Base-by-base conservation (phyloP, 2,113 vertebrate genomes). In the Sisor rabdophorus region DNA sequence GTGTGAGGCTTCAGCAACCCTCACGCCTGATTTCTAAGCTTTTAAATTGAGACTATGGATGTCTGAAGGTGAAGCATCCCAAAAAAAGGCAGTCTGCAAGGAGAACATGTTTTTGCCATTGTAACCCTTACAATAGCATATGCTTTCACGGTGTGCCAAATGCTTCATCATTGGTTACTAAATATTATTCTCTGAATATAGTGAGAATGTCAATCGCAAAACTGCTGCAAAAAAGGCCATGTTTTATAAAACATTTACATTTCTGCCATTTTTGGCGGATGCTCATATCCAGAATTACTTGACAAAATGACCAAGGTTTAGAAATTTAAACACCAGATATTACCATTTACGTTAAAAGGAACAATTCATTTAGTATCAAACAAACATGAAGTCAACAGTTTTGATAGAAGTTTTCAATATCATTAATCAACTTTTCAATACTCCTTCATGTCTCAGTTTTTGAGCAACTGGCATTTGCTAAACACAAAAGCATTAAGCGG, bases 1-100 rank as follows among this genome's bases (percentile, higher is more conserved):
- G 58, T 65, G n/a, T 22, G 55, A 63, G 32, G 69, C 59, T 78
- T 72, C 76, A 48, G 47, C 4, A 9, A 58, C 19, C 50, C 69
- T 71, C 56, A 20, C 53, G 55, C 76, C 55, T 71, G 24, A 11
- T 54, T 65, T 44, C 30, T 32, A 52, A 64, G 28, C 44, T 74
- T 52, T 63, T 19, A 71, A 10, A 4, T 22, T 11, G 22, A 30
- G 59, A 47, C 28, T 47, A 17, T 32, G 22, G 61, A 55, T 78
- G 16, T 15, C 28, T 59, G 12, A 30, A 13, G 40, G 32, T 73
- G 53, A 59, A 59, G 56, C 56, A 60, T 20, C 12, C 22, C 13
- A n/a, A 17, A 20, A 67, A 67, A 65, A 22, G 48, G n/a, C 50
- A 1, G 44, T 55, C n/a, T 54, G 61, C 40, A 68, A 68, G 44